A percentile compares a stretch with the other conserved stretches of the same genome.
Evolutionary conservation across 2,113 vertebrate species (phyloP).

Genomic region (Mustelus asterias): DNA sequence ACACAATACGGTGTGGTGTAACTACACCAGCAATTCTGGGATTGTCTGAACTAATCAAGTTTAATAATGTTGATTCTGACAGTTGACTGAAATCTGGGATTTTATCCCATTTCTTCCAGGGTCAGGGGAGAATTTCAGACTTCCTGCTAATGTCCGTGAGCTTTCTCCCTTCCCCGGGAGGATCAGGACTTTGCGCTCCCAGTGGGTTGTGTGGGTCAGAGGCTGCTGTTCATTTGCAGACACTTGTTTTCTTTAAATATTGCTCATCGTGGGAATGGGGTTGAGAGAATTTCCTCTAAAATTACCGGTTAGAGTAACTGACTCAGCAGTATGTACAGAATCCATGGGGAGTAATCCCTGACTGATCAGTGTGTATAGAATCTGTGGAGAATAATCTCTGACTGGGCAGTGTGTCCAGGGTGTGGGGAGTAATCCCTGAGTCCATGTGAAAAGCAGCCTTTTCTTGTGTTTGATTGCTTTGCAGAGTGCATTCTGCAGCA

Average conservation of each 20-base stretch:
- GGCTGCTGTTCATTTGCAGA: too few relatives aligned
- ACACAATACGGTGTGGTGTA: not conserved
- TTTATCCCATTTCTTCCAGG: not conserved
- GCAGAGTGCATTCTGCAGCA: not conserved
- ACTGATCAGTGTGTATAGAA: not conserved
- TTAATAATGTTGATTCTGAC: not conserved
- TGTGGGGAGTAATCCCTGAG: not conserved
- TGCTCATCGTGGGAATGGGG: not conserved
- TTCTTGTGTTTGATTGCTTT: not conserved
- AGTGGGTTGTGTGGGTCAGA: not conserved
- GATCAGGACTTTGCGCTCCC: not conserved
- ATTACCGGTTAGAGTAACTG: not conserved
- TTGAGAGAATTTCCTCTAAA: not conserved
- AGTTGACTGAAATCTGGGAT: not conserved
- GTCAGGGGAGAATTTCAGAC: not conserved
- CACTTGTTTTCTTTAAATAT: not conserved
- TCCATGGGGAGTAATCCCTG: too few relatives aligned
- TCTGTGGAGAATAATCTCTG: not conserved
- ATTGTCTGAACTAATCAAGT: not conserved
- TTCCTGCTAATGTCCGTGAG: not conserved
- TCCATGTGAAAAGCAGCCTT: not conserved
- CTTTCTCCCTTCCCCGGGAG: not conserved
- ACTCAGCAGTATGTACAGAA: not conserved
- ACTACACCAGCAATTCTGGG: not conserved
- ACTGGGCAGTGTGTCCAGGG: not conserved